A percentile compares a stretch with the other conserved stretches of the same genome.
phyloP scores from a whole-genome alignment of 2,888 invertebrate species.

The Venusia cambrica region DNA sequence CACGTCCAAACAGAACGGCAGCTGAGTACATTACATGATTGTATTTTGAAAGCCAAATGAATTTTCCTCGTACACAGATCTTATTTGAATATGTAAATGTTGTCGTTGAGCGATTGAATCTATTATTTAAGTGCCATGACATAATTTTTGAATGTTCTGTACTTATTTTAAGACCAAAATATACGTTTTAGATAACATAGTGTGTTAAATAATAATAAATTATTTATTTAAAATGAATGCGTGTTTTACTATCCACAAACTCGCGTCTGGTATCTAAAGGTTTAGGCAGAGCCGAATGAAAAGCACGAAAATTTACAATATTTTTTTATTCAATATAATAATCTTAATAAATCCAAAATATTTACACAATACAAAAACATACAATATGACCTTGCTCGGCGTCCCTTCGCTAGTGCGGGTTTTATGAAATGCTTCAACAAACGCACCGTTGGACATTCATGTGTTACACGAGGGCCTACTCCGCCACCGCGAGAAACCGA shows the following conservation, averaged over 20 bases:
- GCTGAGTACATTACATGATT: no score
- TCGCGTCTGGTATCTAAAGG: no score
- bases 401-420: conserved; percentile 54
- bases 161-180: conserved; percentile 18
- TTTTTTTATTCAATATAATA: conserved; percentile 82
- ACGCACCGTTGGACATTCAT: no score
- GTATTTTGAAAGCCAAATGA: no score
- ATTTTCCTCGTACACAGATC: no score
- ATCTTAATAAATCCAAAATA: conserved; percentile 82
- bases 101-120: conserved; percentile 8
- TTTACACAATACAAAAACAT: conserved; percentile 81
- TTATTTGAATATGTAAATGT: no score
- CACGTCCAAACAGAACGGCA: no score
- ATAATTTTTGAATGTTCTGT: conserved; percentile 10
- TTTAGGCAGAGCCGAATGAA: no score
- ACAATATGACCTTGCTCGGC: conserved; percentile 70
- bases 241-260: no score
- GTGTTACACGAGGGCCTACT: no score
- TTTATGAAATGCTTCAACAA: no score
- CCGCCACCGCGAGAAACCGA: no score
- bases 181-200: conserved; percentile 8
- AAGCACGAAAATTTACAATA: conserved; percentile 67
- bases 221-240: conserved; percentile 21
- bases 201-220: conserved; percentile 12
- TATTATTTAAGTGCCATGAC: conserved; percentile 14